phyloP scores from a whole-genome alignment of 2,797 vertebrate species.

The Pachyuromys duprasi region DNA sequence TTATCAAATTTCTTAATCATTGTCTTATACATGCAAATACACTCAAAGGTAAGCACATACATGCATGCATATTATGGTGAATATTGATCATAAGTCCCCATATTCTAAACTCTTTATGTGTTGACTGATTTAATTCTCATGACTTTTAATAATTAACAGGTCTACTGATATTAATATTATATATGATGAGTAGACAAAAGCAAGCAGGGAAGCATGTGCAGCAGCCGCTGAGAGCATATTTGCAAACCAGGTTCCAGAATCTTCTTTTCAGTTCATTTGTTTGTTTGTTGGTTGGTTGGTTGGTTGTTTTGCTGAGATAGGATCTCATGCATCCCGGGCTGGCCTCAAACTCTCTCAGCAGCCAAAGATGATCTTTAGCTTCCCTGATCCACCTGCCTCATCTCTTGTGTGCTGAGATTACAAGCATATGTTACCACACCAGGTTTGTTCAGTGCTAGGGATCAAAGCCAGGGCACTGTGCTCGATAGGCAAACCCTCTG shows the following conservation, averaged over 20 bases:
- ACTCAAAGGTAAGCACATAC: background rate
- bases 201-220: background rate
- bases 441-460: background rate
- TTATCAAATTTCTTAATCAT: background rate
- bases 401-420: background rate
- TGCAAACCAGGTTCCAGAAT: background rate
- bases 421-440: background rate
- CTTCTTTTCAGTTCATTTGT: background rate
- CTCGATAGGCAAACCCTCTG: background rate
- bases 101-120: constrained; percentile 22
- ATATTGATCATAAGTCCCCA: background rate
- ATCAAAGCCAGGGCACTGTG: background rate
- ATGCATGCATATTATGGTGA: background rate
- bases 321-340: background rate
- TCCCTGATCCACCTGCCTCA: background rate
- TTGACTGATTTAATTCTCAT: background rate
- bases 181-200: background rate
- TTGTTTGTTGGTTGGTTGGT: too few species aligned
- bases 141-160: background rate
- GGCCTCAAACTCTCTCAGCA: background rate
- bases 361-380: background rate
- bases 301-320: background rate
- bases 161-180: background rate
- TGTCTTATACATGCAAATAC: background rate
- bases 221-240: background rate